These are phyloP conservation scores for Hoplostethus mediterraneus DNA, from an alignment of 2,797 vertebrate species.

Conservation along the genomic window DNA sequence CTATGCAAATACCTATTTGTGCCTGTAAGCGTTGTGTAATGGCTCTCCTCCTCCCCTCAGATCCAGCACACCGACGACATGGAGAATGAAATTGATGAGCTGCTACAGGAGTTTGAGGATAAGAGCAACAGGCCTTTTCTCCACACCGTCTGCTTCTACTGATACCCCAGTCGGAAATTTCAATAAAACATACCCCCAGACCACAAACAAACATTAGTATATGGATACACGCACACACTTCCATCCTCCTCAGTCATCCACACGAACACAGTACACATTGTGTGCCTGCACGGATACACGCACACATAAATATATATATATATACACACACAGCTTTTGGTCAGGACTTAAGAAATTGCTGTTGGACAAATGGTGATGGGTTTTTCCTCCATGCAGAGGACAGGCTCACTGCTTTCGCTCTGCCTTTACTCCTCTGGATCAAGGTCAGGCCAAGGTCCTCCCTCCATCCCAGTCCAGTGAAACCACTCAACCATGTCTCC, in stretches of 20 bases:
- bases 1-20: neutral
- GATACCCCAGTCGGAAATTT: conserved; percentile 71
- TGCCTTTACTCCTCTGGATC: conserved; percentile 70
- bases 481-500: conserved; percentile 68
- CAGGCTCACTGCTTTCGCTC: conserved; percentile 67
- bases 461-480: conserved; percentile 52
- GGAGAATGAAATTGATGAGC: conserved; percentile 99
- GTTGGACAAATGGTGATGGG: conserved; percentile 50
- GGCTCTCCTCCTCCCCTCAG: conserved; percentile 71
- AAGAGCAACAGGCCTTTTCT: conserved; percentile 97
- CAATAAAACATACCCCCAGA: conserved; percentile 69
- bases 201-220: conserved; percentile 50
- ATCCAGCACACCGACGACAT: conserved; percentile 99
- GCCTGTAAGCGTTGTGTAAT: conserved; percentile 4
- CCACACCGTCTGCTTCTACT: conserved; percentile 99
- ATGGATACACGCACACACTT: conserved; percentile 32
- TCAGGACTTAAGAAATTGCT: conserved; percentile 57
- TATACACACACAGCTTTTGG: conserved; percentile 36
- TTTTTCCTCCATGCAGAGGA: conserved; percentile 62
- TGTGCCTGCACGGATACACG: conserved; percentile 31
- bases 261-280: conserved; percentile 18
- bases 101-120: conserved; percentile 97
- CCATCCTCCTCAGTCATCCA: conserved; percentile 33
- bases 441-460: conserved; percentile 63
- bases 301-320: neutral